Evolutionary conservation across 2,113 vertebrate genomes (phyloP), one percentile per base, ranked within the genome.

Genomic region (Nothoprocta perdicaria): DNA sequence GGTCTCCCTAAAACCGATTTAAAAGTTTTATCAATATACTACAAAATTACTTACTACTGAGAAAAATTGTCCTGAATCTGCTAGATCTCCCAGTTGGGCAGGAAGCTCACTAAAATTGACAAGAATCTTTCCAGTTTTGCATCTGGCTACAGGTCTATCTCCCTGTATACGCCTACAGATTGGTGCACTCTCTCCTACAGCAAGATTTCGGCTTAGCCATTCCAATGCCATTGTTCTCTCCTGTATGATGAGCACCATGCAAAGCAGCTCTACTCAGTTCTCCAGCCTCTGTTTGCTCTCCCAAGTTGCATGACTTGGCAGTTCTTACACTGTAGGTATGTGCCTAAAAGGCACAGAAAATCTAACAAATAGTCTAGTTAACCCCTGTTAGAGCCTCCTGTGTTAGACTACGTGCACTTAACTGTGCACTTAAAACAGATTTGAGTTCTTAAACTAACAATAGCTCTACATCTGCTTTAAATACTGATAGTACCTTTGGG

Each of bases 401-500:
- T 12, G 14, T 35, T 52, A 85, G 71, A 73, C 48, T 68, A n/a
- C 45, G 4, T 8, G 17, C 8, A 53, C 24, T 55, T 50, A 77
- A 0, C 7, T 26, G 12, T 22, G 4, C 9, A 86, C 22, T 60
- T 10, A 75, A 57, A 27, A 19, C 7, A 58, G 4, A 83, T 40
- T 48, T 86, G 18, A 1, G 17, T 83, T n/a, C 48, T 81, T 87
- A 80, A 84, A 31, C 24, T 57, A 46, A 31, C 26, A 3, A 65
- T 26, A 55, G 45, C 31, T 91, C 94, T 81, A 80, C 4, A 62
- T 14, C 31, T 80, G 26, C 72, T 74, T 6, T 48, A 92, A 76
- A 95, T 85, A 65, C 12, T n/a, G 24, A 53, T 68, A 6, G 93
- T 97, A 99, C 99, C 98, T 99, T 99, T 76, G 95, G 46, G 84